Base-by-base conservation (phyloP, 2,888 invertebrate species). In the Cheilosia scutellata region DNA sequence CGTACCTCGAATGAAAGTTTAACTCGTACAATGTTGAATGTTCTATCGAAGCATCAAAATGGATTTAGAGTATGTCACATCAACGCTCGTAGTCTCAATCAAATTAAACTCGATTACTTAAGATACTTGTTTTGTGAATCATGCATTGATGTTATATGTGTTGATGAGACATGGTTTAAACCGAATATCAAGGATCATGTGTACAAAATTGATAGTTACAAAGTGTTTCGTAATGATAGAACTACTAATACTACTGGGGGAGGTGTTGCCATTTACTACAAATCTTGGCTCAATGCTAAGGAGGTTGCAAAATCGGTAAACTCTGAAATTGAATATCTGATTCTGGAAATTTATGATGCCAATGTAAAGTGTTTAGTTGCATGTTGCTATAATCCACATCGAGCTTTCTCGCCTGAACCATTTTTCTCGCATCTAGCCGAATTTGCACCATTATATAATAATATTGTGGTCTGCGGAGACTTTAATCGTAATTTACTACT, bases 101-200 rank as follows among this genome's bases (percentile, higher is more conserved):
- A 6, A 3, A 13, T 11, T 25, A 33, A 65, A 37, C 11, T 65
- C 11, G 63, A 65, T 37, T 25, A 25, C 13, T 5, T 65, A 4
- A 49, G n/a, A 13, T 13, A 31, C 20, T 11, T 65, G 33, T 65
- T 65, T 49, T 5, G 33, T 33, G 20, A 29, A 11, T 11, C 11
- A 1, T 4, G 47, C 11, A 33, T 49, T 33, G 63, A 65, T 65
- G 33, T 65, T 25, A 65, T 65, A 11, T 65, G 51, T 66, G 51
- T 66, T n/a, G 53, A 51, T 13, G 65, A 65, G 13, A 65, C 65
- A 2, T 65, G 51, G 25, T 65, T 65, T 40, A 25, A 65, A n/a
- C 66, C 53, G 11, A n/a, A 27, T 7, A 7, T 53, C 4, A 20
- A 7, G 11, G n/a, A 66, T 40, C 1, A n/a, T 7, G 7, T 27